Conservation (phyloP, 2,797 vertebrate genomes). For the Zenarchopterus dispar region DNA sequence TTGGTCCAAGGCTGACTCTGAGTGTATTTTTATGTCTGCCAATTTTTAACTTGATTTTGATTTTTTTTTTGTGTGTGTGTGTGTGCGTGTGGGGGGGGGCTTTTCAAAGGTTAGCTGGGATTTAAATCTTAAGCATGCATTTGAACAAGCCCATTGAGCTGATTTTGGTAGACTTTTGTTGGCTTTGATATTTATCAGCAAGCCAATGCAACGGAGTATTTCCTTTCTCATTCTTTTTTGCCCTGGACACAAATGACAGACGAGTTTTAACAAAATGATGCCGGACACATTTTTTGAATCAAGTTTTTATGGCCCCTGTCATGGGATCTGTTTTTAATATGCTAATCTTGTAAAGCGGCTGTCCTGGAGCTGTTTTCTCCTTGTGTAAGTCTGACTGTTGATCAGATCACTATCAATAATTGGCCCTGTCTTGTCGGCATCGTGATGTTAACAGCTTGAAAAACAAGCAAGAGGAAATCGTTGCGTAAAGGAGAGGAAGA, state of each 20-base stretch:
- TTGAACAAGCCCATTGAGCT: too few species aligned
- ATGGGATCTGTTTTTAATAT: constrained; percentile 63
- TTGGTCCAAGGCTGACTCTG: too few species aligned
- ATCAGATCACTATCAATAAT: constrained; percentile 61
- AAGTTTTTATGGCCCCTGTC: constrained; percentile 59
- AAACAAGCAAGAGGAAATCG: constrained; percentile 48
- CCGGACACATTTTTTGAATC: constrained; percentile 19
- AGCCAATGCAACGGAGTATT: background rate
- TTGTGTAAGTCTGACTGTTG: constrained; percentile 69
- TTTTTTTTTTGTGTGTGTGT: too few species aligned
- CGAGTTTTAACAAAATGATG: constrained; percentile 43
- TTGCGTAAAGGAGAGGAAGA: constrained; percentile 53
- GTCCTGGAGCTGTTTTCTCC: constrained; percentile 41
- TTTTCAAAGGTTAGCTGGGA: too few species aligned
- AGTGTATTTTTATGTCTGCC: too few species aligned
- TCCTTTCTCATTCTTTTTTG: background rate
- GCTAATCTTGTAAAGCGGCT: constrained; percentile 55
- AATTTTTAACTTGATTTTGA: too few species aligned
- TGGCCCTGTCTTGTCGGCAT: constrained; percentile 53
- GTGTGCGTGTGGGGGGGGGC: too few species aligned
- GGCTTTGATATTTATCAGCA: background rate
- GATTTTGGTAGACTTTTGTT: background rate
- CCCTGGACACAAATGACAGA: constrained; percentile 18
- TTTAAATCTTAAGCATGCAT: too few species aligned
- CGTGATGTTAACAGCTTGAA: constrained; percentile 39